Base-by-base conservation (phyloP, 2,888 invertebrate species). In the Tetanocera ferruginea region DNA sequence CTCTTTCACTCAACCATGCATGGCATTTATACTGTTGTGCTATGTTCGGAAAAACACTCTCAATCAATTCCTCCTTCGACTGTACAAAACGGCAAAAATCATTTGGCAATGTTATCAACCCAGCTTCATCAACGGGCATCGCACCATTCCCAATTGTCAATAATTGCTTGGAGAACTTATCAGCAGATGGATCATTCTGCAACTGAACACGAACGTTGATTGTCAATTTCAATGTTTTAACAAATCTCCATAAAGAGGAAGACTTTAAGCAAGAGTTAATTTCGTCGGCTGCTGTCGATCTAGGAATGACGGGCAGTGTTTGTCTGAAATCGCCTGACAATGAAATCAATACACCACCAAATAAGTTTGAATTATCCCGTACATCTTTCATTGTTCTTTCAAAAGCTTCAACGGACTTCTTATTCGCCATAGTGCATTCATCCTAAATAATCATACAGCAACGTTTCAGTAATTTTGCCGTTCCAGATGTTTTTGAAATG, bases 221-320 rank as follows among this genome's bases (percentile, higher is more conserved):
- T n/a, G n/a, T 37, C 37, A 37, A 8, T 37, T 37, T 37, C 37
- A 37, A 37, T 37, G 37, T 52, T 52, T 52, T 52, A 52, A 52
- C 52, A 52, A 19, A 52, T 52, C 52, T 64, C 64, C 31, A 64
- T 25, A 64, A 34, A 64, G 34, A 64, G 14, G 64, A 64, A 64
- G 64, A 49, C 28, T 77, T 77, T 31, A 77, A 60, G 60, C 72
- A 76, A 17, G 76, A 67, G n/a, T 76, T 69, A 31, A 76, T 51
- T 69, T 76, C 76, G 19, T 69, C 52, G 5, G 77, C 77, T 1
- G 34, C 66, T 17, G 62, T 72, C 31, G 64, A 51, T 31, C 25
- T 72, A 34, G 70, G 70, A 43, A 78, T 78, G 23, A 77, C 74
- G 23, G 74, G 76, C 69, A 79, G 74, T 43, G 74, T 79, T 67